Evolutionary conservation across 1,140 invertebrate species (phyloP), one percentile per base, ranked within the genome.

Genomic region (Drosophila trapezifrons): DNA sequence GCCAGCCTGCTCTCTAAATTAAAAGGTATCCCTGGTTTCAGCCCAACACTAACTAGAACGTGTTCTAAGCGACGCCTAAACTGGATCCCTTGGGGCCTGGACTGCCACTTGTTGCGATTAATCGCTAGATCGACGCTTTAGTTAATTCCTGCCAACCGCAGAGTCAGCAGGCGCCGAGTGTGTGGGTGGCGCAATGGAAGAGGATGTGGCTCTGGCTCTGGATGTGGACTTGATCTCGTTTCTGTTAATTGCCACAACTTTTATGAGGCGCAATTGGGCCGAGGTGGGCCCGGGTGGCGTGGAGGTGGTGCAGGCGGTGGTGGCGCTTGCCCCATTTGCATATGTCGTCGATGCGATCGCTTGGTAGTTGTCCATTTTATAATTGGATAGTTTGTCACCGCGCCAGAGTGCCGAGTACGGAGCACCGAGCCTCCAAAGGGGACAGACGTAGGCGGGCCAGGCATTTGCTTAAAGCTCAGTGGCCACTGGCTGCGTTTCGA

Each of bases 41-140:
- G 4, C 15, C 9, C 15, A 2, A 7, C 0, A 9, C 15, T 15
- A n/a, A 2, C 12, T 5, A n/a, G 0, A 29, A 5, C 15, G 18
- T 29, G 25, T 22, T 40, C 17, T 47, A 40, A 22, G 64, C 42
- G n/a, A 77, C 66, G 52, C 49, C 59, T 51, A 38, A 22, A 22
- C 38, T 45, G 58, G 56, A 35, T 49, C n/a, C 32, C 20, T 17
- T 15, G 13, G 6, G 9, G 17, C 12, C 25, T 29, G 9, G 25
- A 7, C 57, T 37, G 35, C 54, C 75, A 87, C 84, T 87, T 89
- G 84, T 80, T 59, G 77, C 84, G 85, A 89, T 89, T 89, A 89
- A 89, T 89, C 85, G 80, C 77, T 18, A 78, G 85, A 89, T 89
- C 84, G 60, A 89, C 85, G 84, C 74, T 89, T 89, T 76, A 89